Evolutionary conservation across 2,888 invertebrate species (phyloP), one percentile per base, ranked within the genome.

Genomic region (Melangyna quadrimaculata): DNA sequence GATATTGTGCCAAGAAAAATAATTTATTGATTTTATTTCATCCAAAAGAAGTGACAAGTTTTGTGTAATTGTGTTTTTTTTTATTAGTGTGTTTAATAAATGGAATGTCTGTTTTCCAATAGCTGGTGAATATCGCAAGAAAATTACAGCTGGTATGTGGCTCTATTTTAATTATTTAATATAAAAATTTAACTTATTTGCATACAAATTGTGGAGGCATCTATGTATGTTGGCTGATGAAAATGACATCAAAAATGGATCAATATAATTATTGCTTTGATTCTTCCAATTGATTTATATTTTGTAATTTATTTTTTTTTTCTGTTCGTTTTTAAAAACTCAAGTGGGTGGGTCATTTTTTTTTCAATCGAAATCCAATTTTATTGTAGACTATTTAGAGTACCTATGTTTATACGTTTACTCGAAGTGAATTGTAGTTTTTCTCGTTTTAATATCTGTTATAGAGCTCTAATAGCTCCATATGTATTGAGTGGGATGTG

Each of bases 1-100:
- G 83, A 79, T 78, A 79, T 63, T 63, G 83, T 79, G 84, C 75
- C 71, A 79, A 79, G 79, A 65, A 79, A 72, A 70, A 71, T 63
- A 65, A 77, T 84, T 84, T 84, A 84, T 84, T 79, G 86, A 86
- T 86, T 80, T 80, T 86, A 77, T 80, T 72, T 55, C 24, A 19
- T 63, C 22, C 40, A 74, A 65, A 71, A 48, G 24, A 45, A 61
- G 63, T 72, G 61, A 48, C 22, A 70, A 57, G 53, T 61, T 79
- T 65, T 27, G 12, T 48, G 0, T 8, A 51, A 14, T 53, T 67
- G 63, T 35, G 53, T 48, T 14, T 59, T 45, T 71, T 37, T 45
- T 61, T 73, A 65, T 74, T 77, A n/a, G 48, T 51, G 27, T 79
- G 27, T 55, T 32, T n/a, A 27, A 32, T 40, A 24, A 48, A 69